phyloP scores from a whole-genome alignment of 2,888 invertebrate species.

The Luffia ferchaultella region DNA sequence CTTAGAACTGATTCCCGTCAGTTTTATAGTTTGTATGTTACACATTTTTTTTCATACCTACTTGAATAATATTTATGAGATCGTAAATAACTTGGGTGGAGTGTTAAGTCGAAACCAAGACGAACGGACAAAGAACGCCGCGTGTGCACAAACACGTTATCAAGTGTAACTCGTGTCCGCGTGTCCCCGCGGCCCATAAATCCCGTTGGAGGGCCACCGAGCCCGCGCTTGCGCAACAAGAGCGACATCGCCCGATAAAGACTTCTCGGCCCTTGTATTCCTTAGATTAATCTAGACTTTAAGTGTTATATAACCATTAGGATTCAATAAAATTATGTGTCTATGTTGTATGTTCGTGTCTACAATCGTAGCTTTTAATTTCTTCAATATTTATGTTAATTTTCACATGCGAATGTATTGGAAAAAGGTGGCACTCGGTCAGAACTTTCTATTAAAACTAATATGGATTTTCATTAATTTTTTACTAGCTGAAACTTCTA shows the following conservation, averaged over 20 bases:
- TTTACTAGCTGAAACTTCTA: no score
- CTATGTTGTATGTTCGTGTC: no score
- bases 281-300: no score
- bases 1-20: neutral
- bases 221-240: conserved; percentile 49
- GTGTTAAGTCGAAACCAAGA: neutral
- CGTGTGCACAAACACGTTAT: conserved; percentile 27
- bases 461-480: neutral
- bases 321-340: no score
- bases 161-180: conserved; percentile 47
- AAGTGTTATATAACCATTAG: no score
- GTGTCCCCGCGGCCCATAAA: conserved; percentile 48
- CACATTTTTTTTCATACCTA: neutral
- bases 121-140: neutral
- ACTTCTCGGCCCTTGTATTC: neutral
- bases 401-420: no score
- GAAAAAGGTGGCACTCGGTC: no score
- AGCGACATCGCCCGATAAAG: conserved; percentile 15
- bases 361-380: no score
- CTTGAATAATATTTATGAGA: neutral
- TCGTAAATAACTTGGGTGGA: neutral
- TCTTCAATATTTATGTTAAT: no score
- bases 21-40: neutral
- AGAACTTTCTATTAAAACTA: neutral
- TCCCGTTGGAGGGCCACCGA: conserved; percentile 16